phyloP scores from a whole-genome alignment of 2,113 vertebrate species.

The zebrafish (Danio rerio) region DNA sequence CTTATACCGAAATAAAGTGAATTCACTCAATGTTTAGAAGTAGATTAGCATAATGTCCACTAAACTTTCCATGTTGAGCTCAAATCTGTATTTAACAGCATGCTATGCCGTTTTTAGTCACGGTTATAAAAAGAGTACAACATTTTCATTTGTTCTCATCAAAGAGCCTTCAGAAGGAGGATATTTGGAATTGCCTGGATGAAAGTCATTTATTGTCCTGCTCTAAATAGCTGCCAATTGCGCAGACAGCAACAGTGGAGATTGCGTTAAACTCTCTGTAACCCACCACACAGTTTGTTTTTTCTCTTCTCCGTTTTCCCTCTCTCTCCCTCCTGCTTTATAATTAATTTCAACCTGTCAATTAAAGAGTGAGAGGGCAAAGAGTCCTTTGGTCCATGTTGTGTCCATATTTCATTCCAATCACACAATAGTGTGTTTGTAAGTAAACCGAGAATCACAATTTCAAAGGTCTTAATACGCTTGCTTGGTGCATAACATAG shows the following conservation, averaged over 20 bases:
- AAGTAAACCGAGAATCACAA: too few relatives aligned
- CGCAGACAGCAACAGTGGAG: conserved; percentile 80
- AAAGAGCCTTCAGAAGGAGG: conserved; percentile 84
- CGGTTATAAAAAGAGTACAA: conserved; percentile 64
- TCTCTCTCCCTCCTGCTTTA: conserved; percentile 77
- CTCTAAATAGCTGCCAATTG: conserved; percentile 82
- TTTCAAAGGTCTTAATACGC: too few relatives aligned
- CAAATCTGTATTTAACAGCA: background rate
- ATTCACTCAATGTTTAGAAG: too few relatives aligned
- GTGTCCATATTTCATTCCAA: too few relatives aligned
- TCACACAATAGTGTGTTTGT: too few relatives aligned
- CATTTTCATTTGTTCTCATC: conserved; percentile 76
- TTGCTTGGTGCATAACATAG: too few relatives aligned
- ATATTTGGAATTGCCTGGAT: conserved; percentile 87
- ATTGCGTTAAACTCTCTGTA: conserved; percentile 70
- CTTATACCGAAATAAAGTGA: too few relatives aligned
- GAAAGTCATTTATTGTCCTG: conserved; percentile 89
- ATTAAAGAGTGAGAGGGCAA: conserved; percentile 86
- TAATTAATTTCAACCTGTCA: conserved; percentile 99
- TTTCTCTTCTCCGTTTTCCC: background rate
- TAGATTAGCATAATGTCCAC: too few relatives aligned
- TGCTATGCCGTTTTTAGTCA: conserved; percentile 76
- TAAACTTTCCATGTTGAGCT: background rate
- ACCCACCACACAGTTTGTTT: conserved; percentile 7
- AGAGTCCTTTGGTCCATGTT: conserved; percentile 42